Percentiles rank a stretch among this genome's conserved stretches.
These are phyloP conservation scores for Noctua pronuba DNA, from an alignment of 2,888 invertebrate species.

Conservation along the genomic window DNA sequence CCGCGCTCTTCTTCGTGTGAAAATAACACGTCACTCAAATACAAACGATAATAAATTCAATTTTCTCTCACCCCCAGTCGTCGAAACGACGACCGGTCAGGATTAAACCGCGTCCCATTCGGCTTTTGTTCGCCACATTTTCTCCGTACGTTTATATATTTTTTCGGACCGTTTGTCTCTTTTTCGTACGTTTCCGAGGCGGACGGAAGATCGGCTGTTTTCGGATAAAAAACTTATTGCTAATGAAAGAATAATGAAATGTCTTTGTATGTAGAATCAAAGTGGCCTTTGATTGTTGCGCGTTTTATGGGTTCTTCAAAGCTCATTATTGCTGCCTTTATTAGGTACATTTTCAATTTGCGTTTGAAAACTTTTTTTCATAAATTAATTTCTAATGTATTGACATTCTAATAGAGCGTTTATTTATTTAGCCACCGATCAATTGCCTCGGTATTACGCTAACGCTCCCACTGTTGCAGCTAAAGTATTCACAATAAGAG, in stretches of 20 bases:
- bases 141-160: conserved; percentile 77
- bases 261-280: conserved; percentile 63
- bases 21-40: conserved; percentile 90
- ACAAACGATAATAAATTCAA: conserved; percentile 90
- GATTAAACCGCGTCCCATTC: conserved; percentile 87
- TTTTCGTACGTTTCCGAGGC: conserved; percentile 70
- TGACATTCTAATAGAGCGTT: not conserved
- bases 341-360: conserved; percentile 17
- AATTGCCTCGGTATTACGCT: conserved; percentile 35
- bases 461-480: conserved; percentile 53
- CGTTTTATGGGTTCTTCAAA: conserved; percentile 3
- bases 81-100: conserved; percentile 87
- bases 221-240: conserved; percentile 68
- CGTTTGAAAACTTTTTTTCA: not conserved
- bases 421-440: conserved; percentile 38
- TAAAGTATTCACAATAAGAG: conserved; percentile 63
- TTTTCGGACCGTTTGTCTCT: conserved; percentile 69
- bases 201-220: conserved; percentile 52
- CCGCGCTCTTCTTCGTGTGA: conserved; percentile 85
- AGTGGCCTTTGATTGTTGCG: conserved; percentile 53
- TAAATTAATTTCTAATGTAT: not conserved
- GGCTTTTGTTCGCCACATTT: conserved; percentile 87
- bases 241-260: conserved; percentile 72
- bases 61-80: conserved; percentile 82
- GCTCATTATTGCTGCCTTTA: conserved; percentile 3